Evolutionary conservation across 2,888 invertebrate genomes (phyloP), one percentile per base, ranked within the genome.

Genomic region (Ichneumon xanthorius): DNA sequence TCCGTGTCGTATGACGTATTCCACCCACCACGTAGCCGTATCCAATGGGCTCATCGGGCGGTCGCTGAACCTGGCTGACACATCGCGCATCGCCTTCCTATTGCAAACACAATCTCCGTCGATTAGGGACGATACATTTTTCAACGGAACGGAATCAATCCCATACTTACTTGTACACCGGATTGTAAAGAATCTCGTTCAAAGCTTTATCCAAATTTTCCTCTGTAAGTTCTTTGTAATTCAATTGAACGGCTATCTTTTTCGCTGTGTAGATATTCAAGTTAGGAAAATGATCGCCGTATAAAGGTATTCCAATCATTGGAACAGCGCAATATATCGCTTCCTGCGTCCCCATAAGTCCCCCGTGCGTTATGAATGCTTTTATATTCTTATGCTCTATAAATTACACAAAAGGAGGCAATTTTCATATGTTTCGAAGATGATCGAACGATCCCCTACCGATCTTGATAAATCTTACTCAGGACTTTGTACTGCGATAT

Each of bases 371-470:
- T 37, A 91, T 87, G 26, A 91, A 94, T 7, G 92, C 92, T 61
- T 90, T 90, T 0, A 93, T 91, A 61, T 94, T 93, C 6, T 91
- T 92, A 80, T 95, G 94, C 0, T 81, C 90, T 90, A 77, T 0
- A 55, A 14, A 26, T 73, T 2, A 26, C 50, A 67, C 3, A 84
- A 3, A 55, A 22, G 22, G 19, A 14, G 6, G 19, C 14, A 50
- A 50, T 50, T 16, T 11, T 45, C 7, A n/a, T 5, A 14, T 55
- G 22, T 14, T 26, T 61, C 11, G 26, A 70, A 61, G 50, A 77
- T 61, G 11, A 58, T 4, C 2, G 11, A 30, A 7, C 16, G 30
- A 16, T 30, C 48, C 48, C 1, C 14, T 30, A 14, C 11, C 14
- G n/a, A 45, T 45, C 4, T n/a, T 40, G 3, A 55, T 0, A 11